Conservation (phyloP, 2,888 invertebrate species). For the Capitulum mitella region DNA sequence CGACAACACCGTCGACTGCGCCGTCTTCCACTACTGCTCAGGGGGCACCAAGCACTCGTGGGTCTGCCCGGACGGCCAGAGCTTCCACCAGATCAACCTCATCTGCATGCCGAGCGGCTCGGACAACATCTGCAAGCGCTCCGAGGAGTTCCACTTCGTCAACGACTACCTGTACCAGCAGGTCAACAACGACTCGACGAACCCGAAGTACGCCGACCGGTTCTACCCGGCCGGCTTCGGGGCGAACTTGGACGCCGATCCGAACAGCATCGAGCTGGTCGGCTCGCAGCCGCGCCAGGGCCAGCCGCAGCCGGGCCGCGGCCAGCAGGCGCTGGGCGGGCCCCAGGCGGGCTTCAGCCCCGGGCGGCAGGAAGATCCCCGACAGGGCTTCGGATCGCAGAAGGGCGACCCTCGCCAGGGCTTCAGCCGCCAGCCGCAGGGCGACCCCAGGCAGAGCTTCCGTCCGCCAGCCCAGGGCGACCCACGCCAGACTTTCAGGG, state of each 20-base stretch:
- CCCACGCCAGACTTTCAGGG: no score
- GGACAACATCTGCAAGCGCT: constrained; percentile 82
- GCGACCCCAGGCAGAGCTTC: no score
- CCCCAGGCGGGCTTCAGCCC: neutral
- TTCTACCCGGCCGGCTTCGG: constrained; percentile 55
- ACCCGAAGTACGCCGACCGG: constrained; percentile 41
- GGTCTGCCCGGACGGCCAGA: constrained; percentile 87
- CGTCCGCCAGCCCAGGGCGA: no score
- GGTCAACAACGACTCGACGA: constrained; percentile 52
- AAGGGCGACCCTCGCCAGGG: no score
- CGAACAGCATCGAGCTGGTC: neutral
- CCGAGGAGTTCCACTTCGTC: constrained; percentile 81
- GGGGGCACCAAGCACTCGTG: constrained; percentile 83
- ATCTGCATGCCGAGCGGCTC: constrained; percentile 87
- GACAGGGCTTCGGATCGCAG: no score
- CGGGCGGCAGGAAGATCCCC: neutral
- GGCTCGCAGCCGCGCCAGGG: neutral
- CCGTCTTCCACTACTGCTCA: constrained; percentile 90
- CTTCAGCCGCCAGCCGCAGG: no score
- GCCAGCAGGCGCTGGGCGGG: neutral
- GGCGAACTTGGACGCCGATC: neutral
- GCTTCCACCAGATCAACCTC: constrained; percentile 80
- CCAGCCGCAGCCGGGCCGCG: neutral
- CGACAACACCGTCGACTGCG: constrained; percentile 77
- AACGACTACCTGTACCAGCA: constrained; percentile 88